phyloP scores from a whole-genome alignment of 2,888 invertebrate species.

The Coremacera marginata region DNA sequence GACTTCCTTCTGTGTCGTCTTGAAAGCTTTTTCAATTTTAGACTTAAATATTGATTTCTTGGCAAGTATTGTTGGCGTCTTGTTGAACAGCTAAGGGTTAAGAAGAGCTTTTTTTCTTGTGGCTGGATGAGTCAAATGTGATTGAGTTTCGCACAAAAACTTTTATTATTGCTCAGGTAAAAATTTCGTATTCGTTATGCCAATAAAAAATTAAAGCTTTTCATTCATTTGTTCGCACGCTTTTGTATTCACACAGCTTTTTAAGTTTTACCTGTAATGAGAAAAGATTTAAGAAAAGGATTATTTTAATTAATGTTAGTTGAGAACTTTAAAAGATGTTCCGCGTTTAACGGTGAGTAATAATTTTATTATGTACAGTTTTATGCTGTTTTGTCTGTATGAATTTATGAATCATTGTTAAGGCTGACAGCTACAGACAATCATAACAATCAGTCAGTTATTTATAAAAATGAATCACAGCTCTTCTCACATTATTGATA shows the following conservation, averaged over 20 bases:
- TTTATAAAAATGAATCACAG: too few relatives aligned
- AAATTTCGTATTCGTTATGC: background rate
- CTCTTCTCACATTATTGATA: too few relatives aligned
- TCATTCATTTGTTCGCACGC: background rate
- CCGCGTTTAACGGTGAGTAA: too few relatives aligned
- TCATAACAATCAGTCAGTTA: too few relatives aligned
- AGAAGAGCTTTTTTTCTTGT: background rate
- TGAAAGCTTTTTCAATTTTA: background rate
- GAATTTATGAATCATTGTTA: too few relatives aligned
- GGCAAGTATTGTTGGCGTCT: background rate
- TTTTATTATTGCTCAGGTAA: constrained; percentile 4
- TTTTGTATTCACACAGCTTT: background rate
- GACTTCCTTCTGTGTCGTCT: background rate
- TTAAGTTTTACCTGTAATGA: background rate
- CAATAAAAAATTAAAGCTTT: background rate
- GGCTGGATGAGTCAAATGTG: background rate
- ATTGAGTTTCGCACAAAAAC: background rate
- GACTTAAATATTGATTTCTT: background rate
- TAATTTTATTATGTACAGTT: too few relatives aligned
- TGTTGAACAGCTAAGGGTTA: background rate
- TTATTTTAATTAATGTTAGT: background rate
- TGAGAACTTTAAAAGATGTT: too few relatives aligned
- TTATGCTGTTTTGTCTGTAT: too few relatives aligned
- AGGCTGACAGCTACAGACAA: too few relatives aligned
- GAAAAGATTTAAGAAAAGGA: background rate